phyloP scores from a whole-genome alignment of 1,140 invertebrate species.

The Drosophila arawakana region DNA sequence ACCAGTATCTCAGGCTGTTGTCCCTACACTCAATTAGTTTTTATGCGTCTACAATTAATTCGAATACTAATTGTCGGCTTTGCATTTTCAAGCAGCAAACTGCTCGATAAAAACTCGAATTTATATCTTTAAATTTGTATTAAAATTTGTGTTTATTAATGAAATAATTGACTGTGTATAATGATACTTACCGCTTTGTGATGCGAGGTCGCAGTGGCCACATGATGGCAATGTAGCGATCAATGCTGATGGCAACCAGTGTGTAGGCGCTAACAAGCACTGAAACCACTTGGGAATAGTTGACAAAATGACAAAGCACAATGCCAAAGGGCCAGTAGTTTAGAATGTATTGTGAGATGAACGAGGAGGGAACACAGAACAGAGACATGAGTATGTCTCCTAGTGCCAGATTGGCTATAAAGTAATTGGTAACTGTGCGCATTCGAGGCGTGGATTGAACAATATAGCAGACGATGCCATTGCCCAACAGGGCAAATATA shows the following conservation, averaged over 20 bases:
- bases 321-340: conserved; percentile 93
- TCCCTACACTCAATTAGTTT: conserved; percentile 40
- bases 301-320: conserved; percentile 90
- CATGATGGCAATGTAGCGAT: conserved; percentile 95
- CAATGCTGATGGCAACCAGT: conserved; percentile 93
- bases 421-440: conserved; percentile 94
- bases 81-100: conserved; percentile 7
- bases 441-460: conserved; percentile 91
- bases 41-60: conserved; percentile 46
- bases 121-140: conserved; percentile 1
- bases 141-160: background rate
- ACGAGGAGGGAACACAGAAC: conserved; percentile 94
- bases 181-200: conserved; percentile 87
- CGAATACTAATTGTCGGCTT: conserved; percentile 28
- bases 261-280: conserved; percentile 94
- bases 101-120: background rate
- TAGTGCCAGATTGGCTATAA: conserved; percentile 93
- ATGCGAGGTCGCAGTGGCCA: conserved; percentile 93
- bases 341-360: conserved; percentile 90
- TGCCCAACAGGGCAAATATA: conserved; percentile 90
- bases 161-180: background rate
- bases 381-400: conserved; percentile 94
- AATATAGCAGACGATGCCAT: conserved; percentile 93
- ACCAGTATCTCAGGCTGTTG: background rate
- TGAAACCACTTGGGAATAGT: conserved; percentile 91